Base-by-base conservation (phyloP, 1,140 invertebrate species). In the Hylyphantes graminicola region DNA sequence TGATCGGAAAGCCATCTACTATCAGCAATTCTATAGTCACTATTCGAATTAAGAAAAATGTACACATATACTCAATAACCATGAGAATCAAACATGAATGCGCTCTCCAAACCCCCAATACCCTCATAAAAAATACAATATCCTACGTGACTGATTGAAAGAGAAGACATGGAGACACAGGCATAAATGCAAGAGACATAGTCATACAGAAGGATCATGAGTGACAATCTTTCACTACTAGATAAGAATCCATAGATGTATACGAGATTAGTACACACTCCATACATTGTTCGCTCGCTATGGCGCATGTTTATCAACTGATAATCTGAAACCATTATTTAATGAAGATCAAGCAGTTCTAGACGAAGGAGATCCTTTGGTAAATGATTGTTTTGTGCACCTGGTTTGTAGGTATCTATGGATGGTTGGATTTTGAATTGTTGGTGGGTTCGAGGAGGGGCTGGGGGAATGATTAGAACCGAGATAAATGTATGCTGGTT, bases 131-230 rank as follows among this genome's bases (percentile, higher is more conserved):
- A 61, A 61, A 10, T 10, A 61, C 13, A 17, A 13, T 35, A 35
- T 5, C n/a, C 50, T 70, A 48, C 74, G 74, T 76, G 74, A 76
- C 74, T 63, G 59, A 63, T 63, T 76, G 74, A 76, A 64, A 53
- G 55, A 64, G 15, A 11, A 59, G 12, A 53, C 15, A 57, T 17
- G 12, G 9, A 70, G 13, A 70, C 13, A 70, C 6, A 51, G 17
- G 17, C 11, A 61, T 21, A 50, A 51, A 64, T 51, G 17, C 48
- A 35, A 9, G 59, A 17, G 7, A 17, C 9, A 35, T 35, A 35
- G 35, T 50, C 48, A 17, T 53, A 51, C 51, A 53, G 51, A 70
- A 11, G 9, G 48, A 63, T 64, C 11, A 63, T n/a, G 11, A 51
- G 55, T 63, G 61, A 64, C 50, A 55, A 21, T 55, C 48, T 63